Conservation (phyloP, 1,140 invertebrate genomes). For the Rhagoletis pomonella region DNA sequence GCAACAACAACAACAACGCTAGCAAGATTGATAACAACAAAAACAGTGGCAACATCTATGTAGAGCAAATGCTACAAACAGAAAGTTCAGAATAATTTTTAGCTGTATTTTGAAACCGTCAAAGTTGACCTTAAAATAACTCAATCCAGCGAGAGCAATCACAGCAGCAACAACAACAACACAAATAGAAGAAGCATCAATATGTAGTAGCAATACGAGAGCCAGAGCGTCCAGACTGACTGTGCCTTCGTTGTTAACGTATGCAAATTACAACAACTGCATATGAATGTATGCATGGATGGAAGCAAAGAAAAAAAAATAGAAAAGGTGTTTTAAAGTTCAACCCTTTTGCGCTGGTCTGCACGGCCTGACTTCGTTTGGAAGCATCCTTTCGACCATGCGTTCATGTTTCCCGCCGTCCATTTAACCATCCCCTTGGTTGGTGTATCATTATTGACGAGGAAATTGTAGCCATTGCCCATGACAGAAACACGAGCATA, state of each 20-base stretch:
- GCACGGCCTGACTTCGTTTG: not conserved
- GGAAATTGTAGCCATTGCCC: conserved; percentile 27
- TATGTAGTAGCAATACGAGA: conserved; percentile 27
- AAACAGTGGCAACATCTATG: not conserved
- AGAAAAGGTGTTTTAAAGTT: conserved; percentile 32
- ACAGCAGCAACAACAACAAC: not conserved
- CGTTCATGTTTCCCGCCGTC: not conserved
- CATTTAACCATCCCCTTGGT: conserved; percentile 20
- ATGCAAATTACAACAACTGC: conserved; percentile 16
- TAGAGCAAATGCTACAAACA: not conserved
- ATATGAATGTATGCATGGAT: too few relatives aligned
- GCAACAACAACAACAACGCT: not conserved
- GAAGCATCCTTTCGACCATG: conserved; percentile 30
- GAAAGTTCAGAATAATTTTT: not conserved
- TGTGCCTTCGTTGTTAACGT: not conserved
- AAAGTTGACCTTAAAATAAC: conserved; percentile 20
- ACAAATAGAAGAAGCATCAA: not conserved
- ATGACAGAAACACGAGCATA: not conserved
- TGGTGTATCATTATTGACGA: conserved; percentile 37
- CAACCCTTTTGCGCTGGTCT: conserved; percentile 27
- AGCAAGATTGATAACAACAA: not conserved
- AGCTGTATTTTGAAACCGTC: not conserved
- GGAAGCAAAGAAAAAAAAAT: not conserved
- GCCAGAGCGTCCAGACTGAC: not conserved
- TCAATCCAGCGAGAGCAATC: not conserved